A percentile compares a stretch with the other conserved stretches of the same genome.
These are phyloP conservation scores for Parasteatoda tepidariorum DNA, from an alignment of 1,140 invertebrate species.

Conservation along the genomic window DNA sequence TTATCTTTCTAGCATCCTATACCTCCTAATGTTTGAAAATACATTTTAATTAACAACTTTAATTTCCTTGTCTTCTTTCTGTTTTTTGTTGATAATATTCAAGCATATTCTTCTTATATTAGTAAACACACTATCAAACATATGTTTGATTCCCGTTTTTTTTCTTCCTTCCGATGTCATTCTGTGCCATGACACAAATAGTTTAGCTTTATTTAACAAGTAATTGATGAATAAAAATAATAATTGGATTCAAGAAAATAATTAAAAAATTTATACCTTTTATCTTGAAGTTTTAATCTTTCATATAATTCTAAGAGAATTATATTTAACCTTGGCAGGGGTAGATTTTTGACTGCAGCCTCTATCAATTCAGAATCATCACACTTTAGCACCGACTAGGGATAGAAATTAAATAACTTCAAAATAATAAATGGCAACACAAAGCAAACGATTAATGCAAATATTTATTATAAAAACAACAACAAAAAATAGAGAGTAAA, in stretches of 20 bases:
- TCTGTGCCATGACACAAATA: no score
- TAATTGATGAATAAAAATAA: background rate
- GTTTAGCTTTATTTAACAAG: no score
- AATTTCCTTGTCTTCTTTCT: no score
- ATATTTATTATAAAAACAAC: background rate
- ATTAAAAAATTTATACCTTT: background rate
- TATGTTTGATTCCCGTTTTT: no score
- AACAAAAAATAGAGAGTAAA: background rate
- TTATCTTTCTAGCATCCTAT: no score
- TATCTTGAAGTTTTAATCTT: constrained; percentile 5
- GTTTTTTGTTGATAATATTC: no score
- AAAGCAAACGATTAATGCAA: background rate
- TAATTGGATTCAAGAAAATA: background rate
- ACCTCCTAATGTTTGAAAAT: no score
- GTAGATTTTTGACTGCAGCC: background rate
- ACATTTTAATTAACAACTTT: no score
- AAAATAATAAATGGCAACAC: background rate
- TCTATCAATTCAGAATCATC: constrained; percentile 7
- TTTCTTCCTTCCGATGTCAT: no score
- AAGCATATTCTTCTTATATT: no score
- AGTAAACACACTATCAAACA: no score
- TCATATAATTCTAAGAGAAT: constrained; percentile 17
- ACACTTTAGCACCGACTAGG: constrained; percentile 9
- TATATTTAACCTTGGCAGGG: background rate
- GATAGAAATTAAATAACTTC: background rate